phyloP scores from a whole-genome alignment of 30 jellyfish, hydroid and myxozoan genomes.

The Nemopilema nomurai region DNA sequence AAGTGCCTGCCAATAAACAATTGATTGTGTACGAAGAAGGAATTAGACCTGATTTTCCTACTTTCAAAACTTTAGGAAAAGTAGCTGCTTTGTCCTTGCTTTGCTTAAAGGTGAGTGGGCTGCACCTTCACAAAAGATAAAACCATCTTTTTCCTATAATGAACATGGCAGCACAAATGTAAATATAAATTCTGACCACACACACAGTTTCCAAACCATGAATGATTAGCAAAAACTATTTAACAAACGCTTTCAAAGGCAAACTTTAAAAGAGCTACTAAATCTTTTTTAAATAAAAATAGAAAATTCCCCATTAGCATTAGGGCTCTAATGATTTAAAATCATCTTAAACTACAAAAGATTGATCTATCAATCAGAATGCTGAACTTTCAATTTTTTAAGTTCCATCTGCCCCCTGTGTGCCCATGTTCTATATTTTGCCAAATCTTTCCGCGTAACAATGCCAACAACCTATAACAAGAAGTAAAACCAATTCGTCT shows the following conservation, averaged over 20 bases:
- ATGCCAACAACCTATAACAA: constrained; percentile 88
- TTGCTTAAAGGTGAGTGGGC: no score
- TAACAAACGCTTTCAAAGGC: background rate
- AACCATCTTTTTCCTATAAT: background rate
- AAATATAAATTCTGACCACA: no score
- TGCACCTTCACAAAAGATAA: no score
- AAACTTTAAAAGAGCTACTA: background rate
- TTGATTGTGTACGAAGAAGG: no score
- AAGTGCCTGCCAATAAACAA: no score
- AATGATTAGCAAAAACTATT: background rate
- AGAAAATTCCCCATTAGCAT: constrained; percentile 6
- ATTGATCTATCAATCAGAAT: constrained; percentile 33
- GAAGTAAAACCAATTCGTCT: background rate
- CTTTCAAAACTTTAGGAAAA: no score
- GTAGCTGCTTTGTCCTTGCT: no score
- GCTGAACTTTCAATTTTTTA: constrained; percentile 85
- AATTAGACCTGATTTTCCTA: no score
- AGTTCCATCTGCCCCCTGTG: constrained; percentile 99
- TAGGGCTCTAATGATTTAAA: constrained; percentile 16
- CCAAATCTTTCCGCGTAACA: constrained; percentile 97
- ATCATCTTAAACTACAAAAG: constrained; percentile 2
- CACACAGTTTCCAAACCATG: background rate
- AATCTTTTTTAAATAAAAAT: background rate
- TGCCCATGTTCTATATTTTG: constrained; percentile 96
- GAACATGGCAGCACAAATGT: background rate